Base-by-base conservation (phyloP, 2,888 invertebrate species). In the Epicampocera succincta region DNA sequence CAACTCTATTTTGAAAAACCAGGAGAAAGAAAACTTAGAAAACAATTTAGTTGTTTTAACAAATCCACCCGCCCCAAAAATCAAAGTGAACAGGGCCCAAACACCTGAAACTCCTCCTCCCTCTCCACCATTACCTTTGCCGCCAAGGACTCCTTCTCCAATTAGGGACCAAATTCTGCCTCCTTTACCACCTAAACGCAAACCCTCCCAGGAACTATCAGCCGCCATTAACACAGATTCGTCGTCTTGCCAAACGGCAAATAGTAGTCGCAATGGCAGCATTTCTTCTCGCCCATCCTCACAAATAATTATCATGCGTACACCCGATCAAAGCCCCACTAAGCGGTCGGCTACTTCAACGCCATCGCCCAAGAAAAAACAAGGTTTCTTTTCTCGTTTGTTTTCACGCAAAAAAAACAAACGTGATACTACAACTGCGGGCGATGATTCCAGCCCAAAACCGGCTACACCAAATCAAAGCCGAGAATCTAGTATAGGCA, bases 171-270 rank as follows among this genome's bases (percentile, higher is more conserved):
- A 94, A 78, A 92, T 93, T 83, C 92, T 95, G 33, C 96, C 96
- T 0, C 96, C 96, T 0, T 87, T 96, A 72, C 96, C 96, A 0
- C 97, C 97, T 0, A 97, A 96, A 88, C 93, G 96, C 6, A 84
- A 77, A 48, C 42, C 73, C 8, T 83, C 80, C 15, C 72, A 78
- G 48, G 84, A 85, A 33, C 21, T 72, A 12, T 21, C 13, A n/a
- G 29, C 50, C 21, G 15, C 56, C 12, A 9, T 15, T 38, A 71
- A 60, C 19, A 46, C 17, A 19, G 29, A 68, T 68, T 46, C 73
- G 1, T 85, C 85, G 17, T 85, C 83, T n/a, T 71, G 40, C n/a
- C 21, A 63, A 21, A 65, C 58, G 3, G 58, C 50, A 38, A 86
- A 84, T 29, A 86, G 85, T 58, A 86, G 88, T 11, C 84, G 86